Percentiles rank a stretch among this genome's conserved stretches.
Conservation (phyloP, 2,797 vertebrate genomes). For the Acipenser oxyrinchus region DNA sequence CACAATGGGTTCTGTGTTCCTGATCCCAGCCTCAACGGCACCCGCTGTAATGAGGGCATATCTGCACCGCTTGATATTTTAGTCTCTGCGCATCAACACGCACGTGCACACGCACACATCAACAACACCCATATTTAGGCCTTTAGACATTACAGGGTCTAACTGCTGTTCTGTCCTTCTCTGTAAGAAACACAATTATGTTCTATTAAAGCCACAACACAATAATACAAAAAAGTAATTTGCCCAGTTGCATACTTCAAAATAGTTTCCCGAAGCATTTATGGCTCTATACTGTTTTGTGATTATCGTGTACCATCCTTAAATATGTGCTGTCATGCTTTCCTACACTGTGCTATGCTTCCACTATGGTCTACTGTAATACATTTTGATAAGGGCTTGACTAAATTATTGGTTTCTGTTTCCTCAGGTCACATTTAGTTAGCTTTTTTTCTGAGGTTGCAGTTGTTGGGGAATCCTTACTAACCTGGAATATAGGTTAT, state of each 20-base stretch:
- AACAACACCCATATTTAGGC: background rate
- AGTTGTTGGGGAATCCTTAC: no score
- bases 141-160: background rate
- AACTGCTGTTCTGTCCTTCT: background rate
- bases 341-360: no score
- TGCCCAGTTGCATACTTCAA: background rate
- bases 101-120: background rate
- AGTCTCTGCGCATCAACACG: background rate
- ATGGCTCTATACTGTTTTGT: background rate
- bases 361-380: no score
- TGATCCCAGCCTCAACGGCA: background rate
- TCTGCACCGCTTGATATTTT: background rate
- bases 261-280: background rate
- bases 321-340: no score
- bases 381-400: no score
- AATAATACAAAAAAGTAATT: background rate
- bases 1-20: background rate
- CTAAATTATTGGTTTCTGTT: no score
- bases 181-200: background rate
- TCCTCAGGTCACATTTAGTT: no score
- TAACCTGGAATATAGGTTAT: no score
- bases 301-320: background rate
- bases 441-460: no score
- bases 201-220: background rate
- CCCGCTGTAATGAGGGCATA: conserved; percentile 5